Conservation (phyloP, 2,888 invertebrate genomes). For the Hyposoter dolosus region DNA sequence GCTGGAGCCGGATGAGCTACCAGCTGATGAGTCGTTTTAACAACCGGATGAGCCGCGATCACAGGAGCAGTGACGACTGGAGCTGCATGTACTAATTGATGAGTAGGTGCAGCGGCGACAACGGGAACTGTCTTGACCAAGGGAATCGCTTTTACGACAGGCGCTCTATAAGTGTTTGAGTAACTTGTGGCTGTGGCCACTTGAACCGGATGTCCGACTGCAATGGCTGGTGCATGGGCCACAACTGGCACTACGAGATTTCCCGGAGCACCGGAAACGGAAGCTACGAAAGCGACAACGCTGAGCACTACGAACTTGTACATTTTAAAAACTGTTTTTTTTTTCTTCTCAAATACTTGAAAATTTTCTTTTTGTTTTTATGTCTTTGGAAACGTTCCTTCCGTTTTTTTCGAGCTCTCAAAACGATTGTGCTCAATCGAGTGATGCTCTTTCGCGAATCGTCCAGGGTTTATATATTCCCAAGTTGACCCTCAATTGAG, state of each 20-base stretch:
- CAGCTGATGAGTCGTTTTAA: conserved; percentile 59
- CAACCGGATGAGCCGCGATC: conserved; percentile 74
- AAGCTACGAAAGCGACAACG: conserved; percentile 74
- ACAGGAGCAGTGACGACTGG: conserved; percentile 79
- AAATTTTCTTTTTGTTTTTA: background rate
- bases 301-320: conserved; percentile 70
- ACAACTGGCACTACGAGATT: conserved; percentile 73
- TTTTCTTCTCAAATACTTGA: background rate
- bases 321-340: conserved; percentile 59
- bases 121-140: conserved; percentile 75
- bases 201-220: conserved; percentile 85
- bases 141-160: conserved; percentile 76
- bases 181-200: conserved; percentile 55
- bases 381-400: background rate
- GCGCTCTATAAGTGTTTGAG: conserved; percentile 85
- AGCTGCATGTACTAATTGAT: conserved; percentile 80
- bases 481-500: conserved; percentile 55
- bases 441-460: conserved; percentile 47
- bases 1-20: conserved; percentile 46
- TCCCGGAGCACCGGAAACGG: conserved; percentile 83
- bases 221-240: conserved; percentile 76
- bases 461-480: conserved; percentile 57
- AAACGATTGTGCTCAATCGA: conserved; percentile 36
- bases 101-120: conserved; percentile 81
- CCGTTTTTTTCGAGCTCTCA: conserved; percentile 14